Evolutionary conservation across 2,797 vertebrate genomes (phyloP).

Genomic region (Typhlichthys subterraneus): DNA sequence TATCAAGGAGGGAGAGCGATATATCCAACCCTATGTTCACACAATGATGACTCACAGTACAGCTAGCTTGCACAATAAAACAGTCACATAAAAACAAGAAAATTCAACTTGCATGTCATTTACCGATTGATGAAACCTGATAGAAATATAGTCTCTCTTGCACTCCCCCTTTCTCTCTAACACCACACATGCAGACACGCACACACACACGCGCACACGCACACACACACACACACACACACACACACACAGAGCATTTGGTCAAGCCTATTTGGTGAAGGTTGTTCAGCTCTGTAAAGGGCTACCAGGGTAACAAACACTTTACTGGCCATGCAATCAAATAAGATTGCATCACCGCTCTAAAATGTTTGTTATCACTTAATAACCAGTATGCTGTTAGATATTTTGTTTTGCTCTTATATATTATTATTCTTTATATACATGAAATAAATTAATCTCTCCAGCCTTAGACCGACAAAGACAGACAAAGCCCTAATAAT

Average conservation of each 20-base stretch:
- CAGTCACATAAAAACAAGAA: too few species aligned
- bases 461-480: too few species aligned
- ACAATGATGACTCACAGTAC: too few species aligned
- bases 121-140: too few species aligned
- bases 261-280: slow-evolving; percentile 9
- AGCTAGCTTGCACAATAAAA: too few species aligned
- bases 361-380: too few species aligned
- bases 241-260: background rate
- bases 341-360: slow-evolving; percentile 34
- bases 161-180: too few species aligned
- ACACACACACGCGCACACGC: background rate
- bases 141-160: background rate
- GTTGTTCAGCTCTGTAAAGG: slow-evolving; percentile 12
- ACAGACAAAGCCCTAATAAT: slow-evolving; percentile 31
- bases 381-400: too few species aligned
- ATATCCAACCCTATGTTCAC: background rate
- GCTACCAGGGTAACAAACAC: slow-evolving; percentile 2
- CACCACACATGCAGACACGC: background rate
- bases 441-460: too few species aligned
- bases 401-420: too few species aligned
- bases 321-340: slow-evolving; percentile 17
- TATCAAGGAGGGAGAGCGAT: slow-evolving; percentile 30
- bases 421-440: too few species aligned
- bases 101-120: background rate
- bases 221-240: background rate